Conservation (phyloP, 2,888 invertebrate species). For the Calameuta pallipes region DNA sequence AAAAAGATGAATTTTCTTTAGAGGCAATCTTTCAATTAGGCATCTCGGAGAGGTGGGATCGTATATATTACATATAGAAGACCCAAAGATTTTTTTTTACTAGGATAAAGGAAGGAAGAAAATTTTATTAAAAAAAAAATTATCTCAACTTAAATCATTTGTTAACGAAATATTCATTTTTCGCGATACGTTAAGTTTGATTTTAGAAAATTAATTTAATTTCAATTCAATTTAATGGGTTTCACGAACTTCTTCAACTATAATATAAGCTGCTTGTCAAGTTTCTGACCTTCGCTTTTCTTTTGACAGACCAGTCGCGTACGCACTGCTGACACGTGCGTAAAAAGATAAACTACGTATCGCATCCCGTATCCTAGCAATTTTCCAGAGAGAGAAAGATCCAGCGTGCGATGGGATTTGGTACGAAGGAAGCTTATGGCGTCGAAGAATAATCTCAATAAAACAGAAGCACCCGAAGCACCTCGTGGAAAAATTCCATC, state of each 20-base stretch:
- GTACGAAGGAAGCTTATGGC: neutral
- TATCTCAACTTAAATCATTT: too few relatives aligned
- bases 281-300: neutral
- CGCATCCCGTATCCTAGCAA: neutral
- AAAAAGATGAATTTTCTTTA: too few relatives aligned
- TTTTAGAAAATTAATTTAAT: too few relatives aligned
- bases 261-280: neutral
- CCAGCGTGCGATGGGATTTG: neutral
- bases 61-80: too few relatives aligned
- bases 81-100: too few relatives aligned
- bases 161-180: too few relatives aligned
- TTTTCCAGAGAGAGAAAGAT: neutral
- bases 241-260: neutral
- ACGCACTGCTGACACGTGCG: neutral
- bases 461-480: neutral
- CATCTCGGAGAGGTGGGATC: neutral
- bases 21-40: too few relatives aligned
- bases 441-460: neutral
- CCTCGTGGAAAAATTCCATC: neutral
- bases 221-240: neutral
- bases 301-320: neutral
- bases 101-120: too few relatives aligned
- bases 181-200: too few relatives aligned
- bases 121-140: too few relatives aligned
- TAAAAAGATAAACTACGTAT: neutral